Percentiles rank a stretch among this genome's conserved stretches.
phyloP scores from a whole-genome alignment of 2,113 vertebrate genomes.

The Todiramphus saurophagus region DNA sequence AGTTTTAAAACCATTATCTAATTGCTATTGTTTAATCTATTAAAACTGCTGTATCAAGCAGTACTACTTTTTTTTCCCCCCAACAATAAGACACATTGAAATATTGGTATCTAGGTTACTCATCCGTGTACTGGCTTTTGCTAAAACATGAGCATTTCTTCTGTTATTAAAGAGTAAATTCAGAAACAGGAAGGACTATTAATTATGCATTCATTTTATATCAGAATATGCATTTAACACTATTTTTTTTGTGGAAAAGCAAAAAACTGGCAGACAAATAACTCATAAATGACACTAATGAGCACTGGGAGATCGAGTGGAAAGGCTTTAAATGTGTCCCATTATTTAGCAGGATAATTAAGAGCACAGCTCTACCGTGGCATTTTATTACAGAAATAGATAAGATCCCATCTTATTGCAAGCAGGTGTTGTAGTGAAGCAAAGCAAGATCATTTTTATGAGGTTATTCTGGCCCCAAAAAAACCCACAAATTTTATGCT shows the following conservation, averaged over 20 bases:
- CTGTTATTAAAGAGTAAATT: background rate
- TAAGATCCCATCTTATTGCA: constrained; percentile 66
- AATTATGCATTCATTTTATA: constrained; percentile 55
- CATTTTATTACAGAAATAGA: constrained; percentile 76
- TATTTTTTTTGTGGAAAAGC: constrained; percentile 44
- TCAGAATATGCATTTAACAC: constrained; percentile 54
- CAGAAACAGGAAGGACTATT: constrained; percentile 36
- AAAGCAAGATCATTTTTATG: constrained; percentile 55
- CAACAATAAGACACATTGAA: background rate
- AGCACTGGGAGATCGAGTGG: constrained; percentile 71
- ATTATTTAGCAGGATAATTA: constrained; percentile 80
- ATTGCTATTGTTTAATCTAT: background rate
- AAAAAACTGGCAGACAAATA: constrained; percentile 71
- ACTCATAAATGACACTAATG: constrained; percentile 78
- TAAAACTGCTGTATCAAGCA: background rate
- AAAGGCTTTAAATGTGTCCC: constrained; percentile 75
- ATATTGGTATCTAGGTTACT: background rate
- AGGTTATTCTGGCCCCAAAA: constrained; percentile 17
- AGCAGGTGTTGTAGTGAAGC: constrained; percentile 71
- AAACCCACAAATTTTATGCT: background rate
- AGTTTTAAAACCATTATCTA: background rate
- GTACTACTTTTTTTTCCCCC: background rate
- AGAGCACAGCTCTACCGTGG: constrained; percentile 67
- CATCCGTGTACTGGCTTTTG: background rate
- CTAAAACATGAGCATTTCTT: background rate